Conservation (phyloP, 1,140 invertebrate genomes). For the Gonioctena quinquepunctata region DNA sequence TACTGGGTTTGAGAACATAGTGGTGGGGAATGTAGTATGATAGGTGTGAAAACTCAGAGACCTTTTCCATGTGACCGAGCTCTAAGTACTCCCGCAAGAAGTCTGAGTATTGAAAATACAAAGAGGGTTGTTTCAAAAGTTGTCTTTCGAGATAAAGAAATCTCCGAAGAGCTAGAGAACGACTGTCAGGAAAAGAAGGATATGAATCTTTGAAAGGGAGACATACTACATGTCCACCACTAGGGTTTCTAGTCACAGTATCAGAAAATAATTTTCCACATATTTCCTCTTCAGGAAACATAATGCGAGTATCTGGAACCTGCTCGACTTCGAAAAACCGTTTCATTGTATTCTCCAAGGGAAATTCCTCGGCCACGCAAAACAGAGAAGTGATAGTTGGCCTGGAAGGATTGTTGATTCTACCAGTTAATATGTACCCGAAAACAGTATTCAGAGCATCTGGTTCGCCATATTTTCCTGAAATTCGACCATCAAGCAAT, state of each 20-base stretch:
- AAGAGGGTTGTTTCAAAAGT: neutral
- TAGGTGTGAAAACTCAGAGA: too few relatives aligned
- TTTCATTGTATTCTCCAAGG: neutral
- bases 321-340: conserved; percentile 10
- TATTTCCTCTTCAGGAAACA: conserved; percentile 1
- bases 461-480: neutral
- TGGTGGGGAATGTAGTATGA: conserved; percentile 47
- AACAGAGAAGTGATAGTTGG: neutral
- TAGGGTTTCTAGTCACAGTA: neutral
- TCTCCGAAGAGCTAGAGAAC: neutral
- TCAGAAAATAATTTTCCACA: conserved; percentile 3
- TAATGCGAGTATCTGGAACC: neutral
- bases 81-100: conserved; percentile 9
- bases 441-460: conserved; percentile 9
- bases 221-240: neutral
- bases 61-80: neutral
- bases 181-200: conserved; percentile 3
- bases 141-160: conserved; percentile 7
- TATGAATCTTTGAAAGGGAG: conserved; percentile 4
- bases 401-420: neutral
- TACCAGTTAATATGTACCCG: conserved; percentile 12
- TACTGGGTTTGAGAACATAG: conserved; percentile 34
- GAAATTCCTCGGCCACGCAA: neutral
- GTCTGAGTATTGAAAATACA: conserved; percentile 7
- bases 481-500: neutral